Percentiles rank a stretch among this genome's conserved stretches.
phyloP scores from a whole-genome alignment of 1,140 invertebrate genomes.

The Monomorium pharaonis region DNA sequence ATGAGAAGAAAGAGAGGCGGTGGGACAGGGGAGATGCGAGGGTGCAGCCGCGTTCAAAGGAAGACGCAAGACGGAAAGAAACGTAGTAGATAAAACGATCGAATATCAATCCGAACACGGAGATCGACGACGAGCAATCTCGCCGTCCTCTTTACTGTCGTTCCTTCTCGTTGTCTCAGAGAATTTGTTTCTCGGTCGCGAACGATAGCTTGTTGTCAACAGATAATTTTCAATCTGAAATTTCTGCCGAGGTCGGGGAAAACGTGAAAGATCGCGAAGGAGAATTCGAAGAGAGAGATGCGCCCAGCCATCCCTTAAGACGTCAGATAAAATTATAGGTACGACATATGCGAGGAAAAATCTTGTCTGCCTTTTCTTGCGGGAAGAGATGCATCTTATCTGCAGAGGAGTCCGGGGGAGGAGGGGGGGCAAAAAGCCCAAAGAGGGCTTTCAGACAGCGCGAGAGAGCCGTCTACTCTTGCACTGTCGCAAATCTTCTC shows the following conservation, averaged over 20 bases:
- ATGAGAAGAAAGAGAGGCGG: slow-evolving; percentile 23
- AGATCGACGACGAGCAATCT: slow-evolving; percentile 7
- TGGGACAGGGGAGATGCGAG: neutral
- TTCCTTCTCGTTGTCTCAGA: slow-evolving; percentile 42
- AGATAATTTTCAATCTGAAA: slow-evolving; percentile 56
- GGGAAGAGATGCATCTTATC: slow-evolving; percentile 31
- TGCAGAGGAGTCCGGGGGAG: neutral
- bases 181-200: slow-evolving; percentile 58
- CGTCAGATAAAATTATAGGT: slow-evolving; percentile 18
- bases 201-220: slow-evolving; percentile 57
- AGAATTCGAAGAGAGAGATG: neutral
- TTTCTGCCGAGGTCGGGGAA: slow-evolving; percentile 16
- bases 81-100: slow-evolving; percentile 62
- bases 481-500: slow-evolving; percentile 57
- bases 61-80: slow-evolving; percentile 48
- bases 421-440: neutral
- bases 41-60: slow-evolving; percentile 51
- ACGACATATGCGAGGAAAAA: slow-evolving; percentile 5
- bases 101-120: slow-evolving; percentile 51
- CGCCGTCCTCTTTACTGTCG: neutral
- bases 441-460: slow-evolving; percentile 28
- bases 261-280: neutral
- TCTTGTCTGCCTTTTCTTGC: neutral
- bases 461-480: slow-evolving; percentile 35
- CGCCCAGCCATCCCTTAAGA: neutral